Conservation (phyloP, 2,888 invertebrate species). For the Epinotia demarniana region DNA sequence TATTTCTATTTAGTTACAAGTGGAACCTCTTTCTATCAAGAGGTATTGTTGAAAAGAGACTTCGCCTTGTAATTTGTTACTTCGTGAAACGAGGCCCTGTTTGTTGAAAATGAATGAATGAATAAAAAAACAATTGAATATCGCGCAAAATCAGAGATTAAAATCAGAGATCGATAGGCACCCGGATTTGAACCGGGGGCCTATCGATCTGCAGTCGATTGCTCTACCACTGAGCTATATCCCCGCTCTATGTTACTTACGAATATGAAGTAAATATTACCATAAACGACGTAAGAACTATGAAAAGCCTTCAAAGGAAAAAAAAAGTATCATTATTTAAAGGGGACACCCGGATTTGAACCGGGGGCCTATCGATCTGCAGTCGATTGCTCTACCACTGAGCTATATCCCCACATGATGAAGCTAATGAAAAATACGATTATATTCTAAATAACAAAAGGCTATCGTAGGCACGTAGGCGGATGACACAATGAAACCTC, state of each 20-base stretch:
- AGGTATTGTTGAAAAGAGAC: too few species aligned
- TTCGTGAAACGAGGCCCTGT: too few species aligned
- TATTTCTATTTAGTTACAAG: too few species aligned
- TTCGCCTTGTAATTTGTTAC: too few species aligned
- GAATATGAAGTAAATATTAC: conserved; percentile 6
- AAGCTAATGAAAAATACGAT: background rate
- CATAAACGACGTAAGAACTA: background rate
- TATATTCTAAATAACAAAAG: conserved; percentile 33
- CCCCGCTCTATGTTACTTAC: conserved; percentile 53
- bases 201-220: conserved; percentile 84
- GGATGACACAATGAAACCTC: conserved; percentile 27
- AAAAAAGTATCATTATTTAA: conserved; percentile 4
- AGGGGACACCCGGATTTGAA: conserved; percentile 61
- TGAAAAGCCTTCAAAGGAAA: background rate
- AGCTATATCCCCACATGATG: conserved; percentile 70
- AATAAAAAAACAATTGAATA: too few species aligned
- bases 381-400: conserved; percentile 83
- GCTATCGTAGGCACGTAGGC: conserved; percentile 30
- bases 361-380: conserved; percentile 83
- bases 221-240: conserved; percentile 82
- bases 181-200: conserved; percentile 73
- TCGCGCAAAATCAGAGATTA: too few species aligned
- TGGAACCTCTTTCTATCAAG: too few species aligned
- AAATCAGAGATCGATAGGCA: too few species aligned
- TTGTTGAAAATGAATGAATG: too few species aligned